Evolutionary conservation across 1,140 invertebrate species (phyloP).

Genomic region (Calliphora vicina): DNA sequence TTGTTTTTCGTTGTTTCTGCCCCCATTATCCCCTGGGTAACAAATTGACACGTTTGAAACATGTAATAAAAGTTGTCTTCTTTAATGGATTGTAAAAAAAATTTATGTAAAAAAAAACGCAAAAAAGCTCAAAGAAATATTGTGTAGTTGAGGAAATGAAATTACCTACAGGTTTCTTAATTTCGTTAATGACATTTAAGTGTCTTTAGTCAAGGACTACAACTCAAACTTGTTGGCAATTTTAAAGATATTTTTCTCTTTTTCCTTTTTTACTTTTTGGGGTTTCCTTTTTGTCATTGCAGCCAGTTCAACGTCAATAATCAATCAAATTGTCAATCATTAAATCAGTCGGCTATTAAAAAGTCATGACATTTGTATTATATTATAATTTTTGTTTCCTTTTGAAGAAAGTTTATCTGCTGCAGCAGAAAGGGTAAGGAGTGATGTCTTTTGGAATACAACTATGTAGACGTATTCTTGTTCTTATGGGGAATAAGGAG

Average conservation of each 20-base stretch:
- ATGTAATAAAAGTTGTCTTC: constrained; percentile 26
- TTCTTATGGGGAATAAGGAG: too few relatives aligned
- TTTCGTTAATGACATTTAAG: constrained; percentile 25
- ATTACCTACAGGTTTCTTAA: constrained; percentile 29
- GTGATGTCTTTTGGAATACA: too few relatives aligned
- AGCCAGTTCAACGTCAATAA: background rate
- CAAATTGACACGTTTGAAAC: constrained; percentile 26
- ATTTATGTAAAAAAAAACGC: background rate
- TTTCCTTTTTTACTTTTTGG: background rate
- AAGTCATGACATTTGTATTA: background rate
- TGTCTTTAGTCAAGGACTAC: background rate
- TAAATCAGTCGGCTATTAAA: constrained; percentile 19
- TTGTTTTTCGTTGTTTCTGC: background rate
- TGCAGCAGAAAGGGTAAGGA: too few relatives aligned
- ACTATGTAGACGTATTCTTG: too few relatives aligned
- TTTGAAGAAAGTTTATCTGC: background rate
- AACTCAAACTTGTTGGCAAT: background rate
- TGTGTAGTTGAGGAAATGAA: background rate
- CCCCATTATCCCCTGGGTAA: background rate
- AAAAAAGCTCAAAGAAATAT: background rate
- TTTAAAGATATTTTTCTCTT: background rate
- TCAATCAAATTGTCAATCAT: constrained; percentile 28
- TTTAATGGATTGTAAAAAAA: constrained; percentile 31
- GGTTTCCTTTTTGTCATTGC: background rate
- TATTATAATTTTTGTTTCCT: background rate